phyloP scores from a whole-genome alignment of 2,797 vertebrate genomes.

The Tadarida brasiliensis region DNA sequence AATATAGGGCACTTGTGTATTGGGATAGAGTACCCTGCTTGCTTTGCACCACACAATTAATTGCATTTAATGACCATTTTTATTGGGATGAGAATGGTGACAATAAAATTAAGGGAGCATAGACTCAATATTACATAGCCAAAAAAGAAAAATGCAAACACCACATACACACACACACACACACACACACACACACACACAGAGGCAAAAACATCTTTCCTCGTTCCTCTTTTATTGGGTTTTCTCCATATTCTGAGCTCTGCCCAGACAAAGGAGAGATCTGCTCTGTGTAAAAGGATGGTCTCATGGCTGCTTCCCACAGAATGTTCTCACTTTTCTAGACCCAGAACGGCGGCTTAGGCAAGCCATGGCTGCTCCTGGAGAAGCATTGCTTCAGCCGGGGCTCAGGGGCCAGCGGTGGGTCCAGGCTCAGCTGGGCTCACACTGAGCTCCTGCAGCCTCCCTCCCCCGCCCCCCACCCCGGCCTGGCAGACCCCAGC shows the following conservation, averaged over 20 bases:
- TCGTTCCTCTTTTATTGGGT: not conserved
- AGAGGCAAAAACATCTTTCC: not conserved
- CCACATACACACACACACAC: not conserved
- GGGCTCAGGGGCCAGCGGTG: not conserved
- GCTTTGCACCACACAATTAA: not conserved
- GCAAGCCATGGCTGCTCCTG: constrained; percentile 42
- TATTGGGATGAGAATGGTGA: not conserved
- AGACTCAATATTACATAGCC: not conserved
- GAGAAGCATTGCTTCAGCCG: not conserved
- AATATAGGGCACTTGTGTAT: not conserved
- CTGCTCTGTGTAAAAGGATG: not conserved
- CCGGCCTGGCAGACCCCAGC: not conserved
- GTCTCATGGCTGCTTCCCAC: constrained; percentile 28
- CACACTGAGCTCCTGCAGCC: not conserved
- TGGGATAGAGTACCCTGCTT: not conserved
- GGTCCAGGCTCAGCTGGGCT: not conserved
- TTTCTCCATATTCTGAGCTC: not conserved
- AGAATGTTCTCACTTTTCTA: constrained; percentile 55
- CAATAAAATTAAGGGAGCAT: constrained; percentile 38
- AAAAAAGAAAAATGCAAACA: not conserved
- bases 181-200: not conserved
- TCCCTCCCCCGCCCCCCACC: not conserved
- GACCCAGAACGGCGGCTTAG: not conserved
- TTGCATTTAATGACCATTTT: constrained; percentile 24
- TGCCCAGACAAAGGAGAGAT: constrained; percentile 61